Percentiles rank a stretch among this genome's conserved stretches.
phyloP scores from a whole-genome alignment of 92 coral and sea anemone genomes.

The Metridium senile region DNA sequence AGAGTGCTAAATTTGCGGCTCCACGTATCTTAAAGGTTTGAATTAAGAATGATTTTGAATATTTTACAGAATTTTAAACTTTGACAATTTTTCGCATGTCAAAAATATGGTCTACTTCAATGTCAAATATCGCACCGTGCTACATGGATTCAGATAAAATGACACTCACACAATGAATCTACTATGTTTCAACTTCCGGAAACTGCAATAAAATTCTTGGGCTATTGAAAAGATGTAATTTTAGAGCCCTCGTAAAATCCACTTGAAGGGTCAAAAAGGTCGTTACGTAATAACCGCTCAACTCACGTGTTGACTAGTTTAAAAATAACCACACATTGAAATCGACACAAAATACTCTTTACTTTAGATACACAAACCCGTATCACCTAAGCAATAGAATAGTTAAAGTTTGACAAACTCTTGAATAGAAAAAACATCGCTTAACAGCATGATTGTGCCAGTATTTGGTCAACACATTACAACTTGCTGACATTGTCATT shows the following conservation, averaged over 20 bases:
- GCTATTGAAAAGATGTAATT: slow-evolving; percentile 40
- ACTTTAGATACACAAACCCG: not conserved
- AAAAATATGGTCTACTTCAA: slow-evolving; percentile 9
- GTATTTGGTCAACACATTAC: not conserved
- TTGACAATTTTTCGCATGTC: slow-evolving; percentile 18
- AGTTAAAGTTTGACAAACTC: not conserved
- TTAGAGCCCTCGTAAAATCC: slow-evolving; percentile 32
- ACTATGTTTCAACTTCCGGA: slow-evolving; percentile 11
- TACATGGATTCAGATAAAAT: slow-evolving; percentile 20
- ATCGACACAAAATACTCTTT: not conserved
- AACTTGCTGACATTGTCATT: not conserved
- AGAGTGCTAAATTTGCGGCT: slow-evolving; percentile 4
- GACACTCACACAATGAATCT: not conserved
- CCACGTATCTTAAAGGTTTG: not conserved
- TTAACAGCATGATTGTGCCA: not conserved
- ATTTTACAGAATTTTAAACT: slow-evolving; percentile 28
- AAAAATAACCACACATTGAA: not conserved
- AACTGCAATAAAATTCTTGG: slow-evolving; percentile 46
- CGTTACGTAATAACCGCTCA: slow-evolving; percentile 6
- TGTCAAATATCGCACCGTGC: slow-evolving; percentile 18
- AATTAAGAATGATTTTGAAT: too few species aligned
- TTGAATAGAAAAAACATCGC: not conserved
- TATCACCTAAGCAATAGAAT: not conserved
- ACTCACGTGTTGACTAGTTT: not conserved
- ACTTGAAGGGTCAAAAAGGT: slow-evolving; percentile 25